phyloP scores from a whole-genome alignment of 2,797 vertebrate species.

The Megaceryle alcyon region DNA sequence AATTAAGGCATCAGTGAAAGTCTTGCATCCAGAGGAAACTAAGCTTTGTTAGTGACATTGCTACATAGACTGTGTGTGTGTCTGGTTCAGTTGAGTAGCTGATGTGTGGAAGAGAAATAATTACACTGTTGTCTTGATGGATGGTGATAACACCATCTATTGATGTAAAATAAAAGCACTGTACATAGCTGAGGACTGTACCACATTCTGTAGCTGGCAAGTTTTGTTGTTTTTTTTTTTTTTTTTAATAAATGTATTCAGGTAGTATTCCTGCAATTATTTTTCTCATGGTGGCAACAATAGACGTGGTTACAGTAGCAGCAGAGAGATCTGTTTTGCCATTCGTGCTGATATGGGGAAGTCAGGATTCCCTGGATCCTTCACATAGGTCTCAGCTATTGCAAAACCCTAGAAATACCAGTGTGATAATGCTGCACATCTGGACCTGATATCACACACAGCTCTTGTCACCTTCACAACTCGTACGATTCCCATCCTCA shows the following conservation, averaged over 20 bases:
- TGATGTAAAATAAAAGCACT: not conserved
- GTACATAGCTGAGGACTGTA: not conserved
- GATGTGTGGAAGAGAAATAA: not conserved
- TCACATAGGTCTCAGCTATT: not conserved
- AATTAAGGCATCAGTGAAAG: not conserved
- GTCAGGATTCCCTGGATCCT: not conserved
- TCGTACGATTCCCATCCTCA: accelerated
- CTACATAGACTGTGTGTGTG: accelerated
- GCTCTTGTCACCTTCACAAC: not conserved
- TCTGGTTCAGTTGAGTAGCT: not conserved
- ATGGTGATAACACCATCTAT: not conserved
- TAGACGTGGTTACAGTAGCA: not conserved
- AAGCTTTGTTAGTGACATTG: not conserved
- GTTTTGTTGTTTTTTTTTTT: not conserved
- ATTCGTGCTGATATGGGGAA: accelerated
- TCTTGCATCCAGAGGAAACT: not conserved
- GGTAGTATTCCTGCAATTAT: not conserved
- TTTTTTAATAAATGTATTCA: not conserved
- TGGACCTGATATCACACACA: accelerated
- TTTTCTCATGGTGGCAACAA: not conserved
- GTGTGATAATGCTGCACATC: not conserved
- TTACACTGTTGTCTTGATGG: not conserved
- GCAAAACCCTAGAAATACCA: not conserved
- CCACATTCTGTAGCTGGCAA: not conserved
- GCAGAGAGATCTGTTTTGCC: not conserved